Evolutionary conservation across 1,140 invertebrate species (phyloP).

Genomic region (Drosophila rufa): DNA sequence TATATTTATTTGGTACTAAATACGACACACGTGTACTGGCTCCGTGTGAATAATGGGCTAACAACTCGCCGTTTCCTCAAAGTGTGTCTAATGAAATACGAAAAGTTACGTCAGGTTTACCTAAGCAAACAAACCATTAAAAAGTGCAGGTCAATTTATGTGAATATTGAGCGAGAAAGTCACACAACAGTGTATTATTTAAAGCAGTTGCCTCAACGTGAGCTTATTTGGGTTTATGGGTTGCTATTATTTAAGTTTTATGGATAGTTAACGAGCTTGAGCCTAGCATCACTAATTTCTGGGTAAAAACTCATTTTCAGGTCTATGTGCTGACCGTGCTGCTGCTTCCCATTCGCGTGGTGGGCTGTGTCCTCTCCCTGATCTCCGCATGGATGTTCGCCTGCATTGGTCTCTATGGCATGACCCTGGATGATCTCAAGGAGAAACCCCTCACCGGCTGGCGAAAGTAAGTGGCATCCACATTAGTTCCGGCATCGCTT

Average conservation of each 20-base stretch:
- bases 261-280: neutral
- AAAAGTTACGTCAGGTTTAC: neutral
- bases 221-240: neutral
- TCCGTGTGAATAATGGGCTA: too few relatives aligned
- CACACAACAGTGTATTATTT: neutral
- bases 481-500: too few relatives aligned
- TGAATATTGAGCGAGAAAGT: neutral
- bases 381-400: slow-evolving; percentile 93
- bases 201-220: neutral
- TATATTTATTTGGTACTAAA: neutral
- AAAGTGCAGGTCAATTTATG: neutral
- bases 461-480: slow-evolving; percentile 89
- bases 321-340: slow-evolving; percentile 92
- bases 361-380: slow-evolving; percentile 90
- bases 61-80: too few relatives aligned
- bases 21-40: neutral
- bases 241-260: neutral
- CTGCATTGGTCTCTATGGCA: slow-evolving; percentile 90
- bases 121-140: neutral
- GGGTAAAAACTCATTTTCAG: slow-evolving; percentile 58
- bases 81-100: neutral
- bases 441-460: slow-evolving; percentile 91
- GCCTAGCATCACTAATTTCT: too few relatives aligned
- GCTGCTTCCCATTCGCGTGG: slow-evolving; percentile 91
- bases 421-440: slow-evolving; percentile 91